Conservation (phyloP, 2,888 invertebrate genomes). For the Drosophila niveifrons region DNA sequence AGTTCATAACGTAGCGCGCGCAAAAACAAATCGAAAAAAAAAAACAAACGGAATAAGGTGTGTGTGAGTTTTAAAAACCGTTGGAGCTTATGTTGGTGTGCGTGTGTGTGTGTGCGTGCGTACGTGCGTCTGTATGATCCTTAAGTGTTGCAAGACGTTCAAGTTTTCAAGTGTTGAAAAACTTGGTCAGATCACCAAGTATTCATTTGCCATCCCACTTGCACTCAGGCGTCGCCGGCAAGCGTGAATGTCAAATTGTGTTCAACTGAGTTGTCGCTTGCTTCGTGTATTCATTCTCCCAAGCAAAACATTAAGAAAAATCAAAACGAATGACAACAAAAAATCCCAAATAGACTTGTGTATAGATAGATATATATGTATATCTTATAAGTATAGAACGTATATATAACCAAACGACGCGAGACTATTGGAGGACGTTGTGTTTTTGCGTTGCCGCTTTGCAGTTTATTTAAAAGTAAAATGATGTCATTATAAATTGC, state of each 20-base stretch:
- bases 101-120: constrained; percentile 22
- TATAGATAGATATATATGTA: constrained; percentile 26
- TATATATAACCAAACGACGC: constrained; percentile 46
- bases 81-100: constrained; percentile 7
- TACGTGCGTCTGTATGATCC: constrained; percentile 36
- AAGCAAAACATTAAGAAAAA: constrained; percentile 42
- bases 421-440: constrained; percentile 40
- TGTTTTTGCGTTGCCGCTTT: constrained; percentile 17
- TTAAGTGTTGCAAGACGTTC: constrained; percentile 65
- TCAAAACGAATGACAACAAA: constrained; percentile 57
- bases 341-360: constrained; percentile 23
- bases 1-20: constrained; percentile 77
- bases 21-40: constrained; percentile 43
- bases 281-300: constrained; percentile 20
- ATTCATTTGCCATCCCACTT: constrained; percentile 50
- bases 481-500: constrained; percentile 74
- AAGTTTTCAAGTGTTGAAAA: constrained; percentile 54
- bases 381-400: constrained; percentile 10
- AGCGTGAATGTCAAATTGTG: constrained; percentile 57
- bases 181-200: constrained; percentile 27
- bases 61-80: constrained; percentile 42
- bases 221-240: constrained; percentile 50
- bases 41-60: constrained; percentile 45
- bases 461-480: constrained; percentile 63
- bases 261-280: constrained; percentile 33